Percentiles rank a stretch among this genome's conserved stretches.
Conservation (phyloP, 2,888 invertebrate genomes). For the Dromius quadrimaculatus region DNA sequence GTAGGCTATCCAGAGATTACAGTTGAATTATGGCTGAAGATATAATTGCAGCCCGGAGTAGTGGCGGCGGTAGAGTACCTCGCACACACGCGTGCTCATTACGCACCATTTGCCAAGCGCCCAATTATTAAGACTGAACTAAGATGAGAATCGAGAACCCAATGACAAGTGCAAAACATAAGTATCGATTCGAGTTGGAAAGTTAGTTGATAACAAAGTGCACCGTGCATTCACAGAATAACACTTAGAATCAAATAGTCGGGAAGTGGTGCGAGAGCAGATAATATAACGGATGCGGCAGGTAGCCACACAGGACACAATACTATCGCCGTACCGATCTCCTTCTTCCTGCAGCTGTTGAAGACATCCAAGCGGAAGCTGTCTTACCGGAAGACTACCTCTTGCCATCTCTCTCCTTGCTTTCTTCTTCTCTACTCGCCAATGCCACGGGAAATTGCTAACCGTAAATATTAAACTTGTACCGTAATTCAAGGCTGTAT, state of each 20-base stretch:
- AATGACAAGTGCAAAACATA: not conserved
- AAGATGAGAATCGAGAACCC: no score
- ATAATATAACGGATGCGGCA: constrained; percentile 60
- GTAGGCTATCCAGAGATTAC: constrained; percentile 70
- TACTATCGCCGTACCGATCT: constrained; percentile 55
- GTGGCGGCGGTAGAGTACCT: constrained; percentile 21
- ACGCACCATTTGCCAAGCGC: constrained; percentile 46
- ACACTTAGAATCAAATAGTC: not conserved
- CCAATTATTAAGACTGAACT: constrained; percentile 40
- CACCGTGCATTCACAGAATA: constrained; percentile 21
- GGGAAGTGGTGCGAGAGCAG: constrained; percentile 61
- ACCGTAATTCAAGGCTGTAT: constrained; percentile 65
- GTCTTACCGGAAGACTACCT: constrained; percentile 1
- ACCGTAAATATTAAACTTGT: constrained; percentile 67
- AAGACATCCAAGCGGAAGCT: constrained; percentile 25
- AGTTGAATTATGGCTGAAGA: constrained; percentile 73
- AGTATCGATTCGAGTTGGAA: constrained; percentile 20
- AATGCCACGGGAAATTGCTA: constrained; percentile 48
- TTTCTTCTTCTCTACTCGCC: constrained; percentile 10
- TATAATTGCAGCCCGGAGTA: constrained; percentile 67
- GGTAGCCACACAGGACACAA: constrained; percentile 52
- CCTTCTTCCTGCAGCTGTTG: constrained; percentile 47
- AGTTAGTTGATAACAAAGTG: constrained; percentile 28
- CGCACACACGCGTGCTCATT: constrained; percentile 38
- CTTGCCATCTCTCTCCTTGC: not conserved